phyloP scores from a whole-genome alignment of 2,888 invertebrate genomes.

The Branchipolynoe longqiensis region DNA sequence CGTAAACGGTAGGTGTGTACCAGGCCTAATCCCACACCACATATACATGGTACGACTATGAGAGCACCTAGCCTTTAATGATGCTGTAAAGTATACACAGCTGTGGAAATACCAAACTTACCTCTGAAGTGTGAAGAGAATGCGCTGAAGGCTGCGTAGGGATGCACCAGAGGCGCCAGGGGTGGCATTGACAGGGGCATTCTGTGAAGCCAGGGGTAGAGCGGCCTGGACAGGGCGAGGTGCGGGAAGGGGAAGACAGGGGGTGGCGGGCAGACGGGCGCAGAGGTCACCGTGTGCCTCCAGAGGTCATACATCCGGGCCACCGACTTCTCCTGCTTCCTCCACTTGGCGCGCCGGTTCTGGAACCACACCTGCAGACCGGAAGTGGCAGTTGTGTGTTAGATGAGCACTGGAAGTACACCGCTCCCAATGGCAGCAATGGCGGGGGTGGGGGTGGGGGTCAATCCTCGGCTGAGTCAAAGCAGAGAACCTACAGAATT shows the following conservation, averaged over 20 bases:
- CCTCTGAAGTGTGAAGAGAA: constrained; percentile 44
- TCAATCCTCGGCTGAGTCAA: too few relatives aligned
- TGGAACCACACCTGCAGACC: constrained; percentile 67
- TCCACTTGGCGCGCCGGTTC: constrained; percentile 66
- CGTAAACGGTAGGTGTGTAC: too few relatives aligned
- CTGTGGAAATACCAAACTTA: too few relatives aligned
- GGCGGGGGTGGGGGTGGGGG: too few relatives aligned
- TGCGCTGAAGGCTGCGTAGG: constrained; percentile 26
- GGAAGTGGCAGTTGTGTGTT: too few relatives aligned
- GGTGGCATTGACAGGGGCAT: constrained; percentile 48
- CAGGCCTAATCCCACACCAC: too few relatives aligned
- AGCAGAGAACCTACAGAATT: too few relatives aligned
- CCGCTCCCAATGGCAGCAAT: too few relatives aligned
- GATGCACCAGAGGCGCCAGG: constrained; percentile 10
- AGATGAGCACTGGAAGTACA: too few relatives aligned
- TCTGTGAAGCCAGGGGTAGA: constrained; percentile 61
- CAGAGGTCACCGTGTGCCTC: constrained; percentile 48
- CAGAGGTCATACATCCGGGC: constrained; percentile 65
- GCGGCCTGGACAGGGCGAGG: constrained; percentile 37
- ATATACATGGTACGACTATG: too few relatives aligned
- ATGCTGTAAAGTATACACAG: not conserved
- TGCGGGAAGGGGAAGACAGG: constrained; percentile 41
- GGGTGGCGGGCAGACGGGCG: constrained; percentile 51
- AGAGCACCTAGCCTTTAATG: too few relatives aligned
- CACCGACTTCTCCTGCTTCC: constrained; percentile 66